These are phyloP conservation scores for Puma concolor DNA, from an alignment of 2,113 vertebrate genomes.

Conservation along the genomic window DNA sequence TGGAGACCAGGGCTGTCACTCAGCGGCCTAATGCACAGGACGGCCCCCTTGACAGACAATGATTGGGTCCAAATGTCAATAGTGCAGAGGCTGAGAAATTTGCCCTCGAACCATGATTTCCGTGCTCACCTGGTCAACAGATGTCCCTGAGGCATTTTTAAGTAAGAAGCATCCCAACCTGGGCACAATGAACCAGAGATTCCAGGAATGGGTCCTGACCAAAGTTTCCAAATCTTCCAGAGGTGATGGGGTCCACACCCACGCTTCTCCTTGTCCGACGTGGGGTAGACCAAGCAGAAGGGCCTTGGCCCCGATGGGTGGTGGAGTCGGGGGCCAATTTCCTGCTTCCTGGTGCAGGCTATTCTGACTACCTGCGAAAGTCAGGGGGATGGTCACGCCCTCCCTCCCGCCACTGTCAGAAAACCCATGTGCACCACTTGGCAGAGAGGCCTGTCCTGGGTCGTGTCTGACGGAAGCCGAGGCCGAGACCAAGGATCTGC, in stretches of 20 bases:
- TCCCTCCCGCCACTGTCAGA: not conserved
- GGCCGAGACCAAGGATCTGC: not conserved
- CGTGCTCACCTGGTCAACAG: too few species aligned
- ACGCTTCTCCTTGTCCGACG: not conserved
- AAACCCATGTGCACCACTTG: not conserved
- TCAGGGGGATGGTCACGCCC: not conserved
- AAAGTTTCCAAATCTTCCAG: not conserved
- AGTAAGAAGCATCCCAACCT: too few species aligned
- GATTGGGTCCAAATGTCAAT: not conserved
- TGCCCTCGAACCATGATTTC: not conserved
- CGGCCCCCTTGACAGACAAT: too few species aligned
- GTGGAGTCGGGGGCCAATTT: not conserved
- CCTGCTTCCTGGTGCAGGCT: not conserved
- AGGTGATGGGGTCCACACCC: too few species aligned
- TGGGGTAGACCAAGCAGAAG: not conserved
- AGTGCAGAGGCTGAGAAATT: not conserved
- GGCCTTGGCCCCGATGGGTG: too few species aligned
- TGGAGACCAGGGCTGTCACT: not conserved
- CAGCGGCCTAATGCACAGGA: rapidly evolving
- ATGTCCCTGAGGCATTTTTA: not conserved
- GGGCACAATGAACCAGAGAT: not conserved
- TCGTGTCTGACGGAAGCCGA: rapidly evolving
- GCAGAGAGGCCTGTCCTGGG: not conserved
- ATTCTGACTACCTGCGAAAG: too few species aligned
- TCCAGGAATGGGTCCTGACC: not conserved